phyloP scores from a whole-genome alignment of 2,888 invertebrate species.

The Petrolisthes manimaculis region DNA sequence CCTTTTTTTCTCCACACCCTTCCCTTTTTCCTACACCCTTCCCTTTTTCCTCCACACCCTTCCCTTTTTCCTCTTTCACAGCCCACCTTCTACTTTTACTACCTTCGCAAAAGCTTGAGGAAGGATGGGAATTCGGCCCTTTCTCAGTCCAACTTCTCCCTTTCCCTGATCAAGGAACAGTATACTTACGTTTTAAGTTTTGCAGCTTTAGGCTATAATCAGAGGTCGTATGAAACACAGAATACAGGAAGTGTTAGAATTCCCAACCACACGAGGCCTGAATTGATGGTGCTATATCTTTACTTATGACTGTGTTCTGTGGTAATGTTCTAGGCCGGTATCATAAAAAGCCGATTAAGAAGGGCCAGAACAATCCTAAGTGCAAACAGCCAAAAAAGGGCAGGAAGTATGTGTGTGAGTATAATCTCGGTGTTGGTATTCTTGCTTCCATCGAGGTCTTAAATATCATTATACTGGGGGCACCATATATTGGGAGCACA shows the following conservation, averaged over 20 bases:
- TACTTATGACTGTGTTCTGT: neutral
- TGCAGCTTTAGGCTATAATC: too few species aligned
- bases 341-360: constrained; percentile 73
- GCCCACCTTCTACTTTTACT: neutral
- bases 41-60: too few species aligned
- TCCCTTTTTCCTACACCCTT: too few species aligned
- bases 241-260: neutral
- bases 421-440: neutral
- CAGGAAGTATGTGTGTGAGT: constrained; percentile 73
- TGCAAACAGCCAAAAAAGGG: constrained; percentile 91
- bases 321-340: constrained; percentile 41
- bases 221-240: too few species aligned
- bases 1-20: too few species aligned
- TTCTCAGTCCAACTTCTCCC: neutral
- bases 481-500: too few species aligned
- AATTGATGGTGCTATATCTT: neutral
- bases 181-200: too few species aligned
- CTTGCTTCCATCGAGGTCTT: neutral
- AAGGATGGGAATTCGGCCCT: neutral
- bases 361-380: constrained; percentile 78
- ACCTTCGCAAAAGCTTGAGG: too few species aligned
- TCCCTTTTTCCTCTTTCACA: neutral
- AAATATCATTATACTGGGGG: too few species aligned
- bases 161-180: neutral
- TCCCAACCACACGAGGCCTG: neutral